Base-by-base conservation (phyloP, 2,888 invertebrate genomes). In the Sarcophaga carnaria region DNA sequence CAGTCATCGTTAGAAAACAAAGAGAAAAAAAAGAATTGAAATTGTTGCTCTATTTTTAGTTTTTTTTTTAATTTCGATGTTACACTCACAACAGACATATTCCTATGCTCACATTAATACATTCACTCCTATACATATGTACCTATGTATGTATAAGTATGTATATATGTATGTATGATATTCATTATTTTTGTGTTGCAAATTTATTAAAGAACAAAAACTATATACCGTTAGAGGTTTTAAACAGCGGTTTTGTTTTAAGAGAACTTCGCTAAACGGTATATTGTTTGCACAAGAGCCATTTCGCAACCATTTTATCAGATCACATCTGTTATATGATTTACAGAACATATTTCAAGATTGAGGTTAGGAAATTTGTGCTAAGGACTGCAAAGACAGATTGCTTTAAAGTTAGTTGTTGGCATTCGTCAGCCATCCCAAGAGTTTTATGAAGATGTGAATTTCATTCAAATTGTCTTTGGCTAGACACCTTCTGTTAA, bases 121-220 rank as follows among this genome's bases (percentile, higher is more conserved):
- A 37, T 37, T 37, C 8, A 37, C 2, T 8, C 10, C 10, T 37
- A 14, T 14, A 54, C 17, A 54, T 54, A 54, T 2, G 54, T 54
- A 22, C 22, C 22, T 22, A 54, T 14, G 54, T 54, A 54, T 2
- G 37, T 37, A 64, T 27, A 37, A 2, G 22, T 69, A n/a, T 37
- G 37, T 22, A 10, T 5, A 17, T 6, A 64, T 83, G 20, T 6
- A 64, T 83, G 20, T 72, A 60, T 60, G 8, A 4, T 37, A 37
- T 66, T n/a, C 20, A 0, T 67, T 27, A n/a, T 67, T 27, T 1
- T 54, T 47, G 4, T 17, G 47, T 63, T n/a, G 27, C 14, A 74
- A 69, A 75, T 79, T 79, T 79, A 75, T 75, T 83, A 59, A 79
- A 74, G 67, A 20, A 64, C 74, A 83, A 75, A 74, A 37, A 10